Percentiles rank a stretch among this genome's conserved stretches.
These are phyloP conservation scores for Strix occidentalis DNA, from an alignment of 2,797 vertebrate species.

Conservation along the genomic window DNA sequence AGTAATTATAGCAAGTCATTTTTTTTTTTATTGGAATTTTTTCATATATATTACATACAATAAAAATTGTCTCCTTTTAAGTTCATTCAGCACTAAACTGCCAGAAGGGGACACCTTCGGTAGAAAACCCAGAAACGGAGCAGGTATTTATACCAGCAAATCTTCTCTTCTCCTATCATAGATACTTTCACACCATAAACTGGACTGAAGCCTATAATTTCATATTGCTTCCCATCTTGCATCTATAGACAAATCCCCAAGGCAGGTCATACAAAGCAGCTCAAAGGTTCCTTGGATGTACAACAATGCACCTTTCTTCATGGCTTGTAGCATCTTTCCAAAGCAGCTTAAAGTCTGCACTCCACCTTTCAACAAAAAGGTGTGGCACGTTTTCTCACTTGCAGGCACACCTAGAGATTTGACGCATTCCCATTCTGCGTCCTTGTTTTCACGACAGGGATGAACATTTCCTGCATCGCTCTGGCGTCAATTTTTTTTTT, in stretches of 20 bases:
- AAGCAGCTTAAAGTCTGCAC: not conserved
- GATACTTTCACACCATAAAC: accelerated
- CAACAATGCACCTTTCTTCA: not conserved
- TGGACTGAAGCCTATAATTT: not conserved
- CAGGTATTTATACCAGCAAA: not conserved
- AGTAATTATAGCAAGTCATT: not conserved
- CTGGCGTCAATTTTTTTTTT: no score
- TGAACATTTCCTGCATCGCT: not conserved
- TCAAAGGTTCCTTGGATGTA: not conserved
- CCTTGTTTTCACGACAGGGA: not conserved
- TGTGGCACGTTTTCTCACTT: not conserved
- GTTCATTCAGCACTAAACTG: not conserved
- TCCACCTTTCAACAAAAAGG: not conserved
- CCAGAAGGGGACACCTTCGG: not conserved
- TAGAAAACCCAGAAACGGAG: not conserved
- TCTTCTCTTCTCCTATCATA: not conserved
- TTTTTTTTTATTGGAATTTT: not conserved
- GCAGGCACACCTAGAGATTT: not conserved
- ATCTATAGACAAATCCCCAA: not conserved
- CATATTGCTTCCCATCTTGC: not conserved
- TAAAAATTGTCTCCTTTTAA: not conserved
- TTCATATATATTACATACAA: not conserved
- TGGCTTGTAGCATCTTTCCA: not conserved
- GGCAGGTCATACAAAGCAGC: not conserved
- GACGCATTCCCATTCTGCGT: not conserved